phyloP scores from a whole-genome alignment of 1,140 invertebrate genomes.

The Tetramorium simillimum region DNA sequence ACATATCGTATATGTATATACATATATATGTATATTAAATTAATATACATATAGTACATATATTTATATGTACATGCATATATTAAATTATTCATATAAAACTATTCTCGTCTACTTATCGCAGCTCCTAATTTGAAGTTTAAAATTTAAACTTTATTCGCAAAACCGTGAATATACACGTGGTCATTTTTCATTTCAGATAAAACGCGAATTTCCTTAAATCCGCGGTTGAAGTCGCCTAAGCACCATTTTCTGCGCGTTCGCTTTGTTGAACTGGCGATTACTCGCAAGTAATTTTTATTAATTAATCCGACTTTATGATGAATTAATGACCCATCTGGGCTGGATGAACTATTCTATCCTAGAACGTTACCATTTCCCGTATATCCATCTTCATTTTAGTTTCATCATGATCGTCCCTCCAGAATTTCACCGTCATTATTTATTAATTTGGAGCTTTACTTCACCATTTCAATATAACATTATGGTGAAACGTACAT shows the following conservation, averaged over 20 bases:
- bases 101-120: neutral
- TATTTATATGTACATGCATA: neutral
- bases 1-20: neutral
- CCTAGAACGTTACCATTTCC: slow-evolving; percentile 55
- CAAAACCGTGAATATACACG: neutral
- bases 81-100: neutral
- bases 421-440: slow-evolving; percentile 37
- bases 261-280: neutral
- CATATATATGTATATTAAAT: too few species aligned
- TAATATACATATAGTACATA: neutral
- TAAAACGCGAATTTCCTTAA: neutral
- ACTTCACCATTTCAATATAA: neutral
- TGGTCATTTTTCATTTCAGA: neutral
- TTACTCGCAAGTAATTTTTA: slow-evolving; percentile 50
- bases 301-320: slow-evolving; percentile 58
- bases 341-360: slow-evolving; percentile 42
- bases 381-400: slow-evolving; percentile 60
- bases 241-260: neutral
- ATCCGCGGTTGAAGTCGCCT: neutral
- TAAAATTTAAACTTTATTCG: neutral
- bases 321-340: slow-evolving; percentile 54
- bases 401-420: slow-evolving; percentile 39
- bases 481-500: neutral
- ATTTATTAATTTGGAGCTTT: slow-evolving; percentile 42
- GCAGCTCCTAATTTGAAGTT: neutral